Conservation (phyloP, 2,113 vertebrate species). For the Paralichthys olivaceus region DNA sequence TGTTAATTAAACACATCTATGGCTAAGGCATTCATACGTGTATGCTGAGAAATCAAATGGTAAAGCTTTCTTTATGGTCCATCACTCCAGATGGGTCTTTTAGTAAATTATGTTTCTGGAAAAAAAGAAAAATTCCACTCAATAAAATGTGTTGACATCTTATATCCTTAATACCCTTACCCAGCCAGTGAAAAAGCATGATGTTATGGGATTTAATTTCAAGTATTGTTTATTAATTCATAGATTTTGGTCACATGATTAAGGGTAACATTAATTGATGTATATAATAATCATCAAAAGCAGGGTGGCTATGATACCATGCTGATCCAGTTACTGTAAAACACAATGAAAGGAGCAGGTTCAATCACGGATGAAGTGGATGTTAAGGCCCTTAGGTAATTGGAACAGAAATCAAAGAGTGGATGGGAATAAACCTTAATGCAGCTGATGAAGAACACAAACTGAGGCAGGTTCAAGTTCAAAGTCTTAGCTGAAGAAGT, state of each 20-base stretch:
- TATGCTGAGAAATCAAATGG: too few relatives aligned
- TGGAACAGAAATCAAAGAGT: constrained; percentile 13
- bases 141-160: background rate
- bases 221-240: background rate
- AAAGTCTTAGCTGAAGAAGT: background rate
- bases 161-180: background rate
- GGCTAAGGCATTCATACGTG: too few relatives aligned
- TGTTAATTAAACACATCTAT: background rate
- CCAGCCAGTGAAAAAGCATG: background rate
- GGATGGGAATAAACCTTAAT: too few relatives aligned
- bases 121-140: background rate
- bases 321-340: constrained; percentile 35
- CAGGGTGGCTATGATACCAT: constrained; percentile 26
- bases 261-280: constrained; percentile 1
- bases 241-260: background rate
- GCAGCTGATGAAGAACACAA: background rate
- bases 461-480: constrained; percentile 1
- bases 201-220: background rate
- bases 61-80: too few relatives aligned
- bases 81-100: too few relatives aligned
- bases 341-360: constrained; percentile 25
- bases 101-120: too few relatives aligned
- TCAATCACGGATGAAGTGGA: constrained; percentile 22
- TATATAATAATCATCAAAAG: constrained; percentile 8
- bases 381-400: constrained; percentile 26